phyloP scores from a whole-genome alignment of 2,888 invertebrate species.

The Acleris cristana region DNA sequence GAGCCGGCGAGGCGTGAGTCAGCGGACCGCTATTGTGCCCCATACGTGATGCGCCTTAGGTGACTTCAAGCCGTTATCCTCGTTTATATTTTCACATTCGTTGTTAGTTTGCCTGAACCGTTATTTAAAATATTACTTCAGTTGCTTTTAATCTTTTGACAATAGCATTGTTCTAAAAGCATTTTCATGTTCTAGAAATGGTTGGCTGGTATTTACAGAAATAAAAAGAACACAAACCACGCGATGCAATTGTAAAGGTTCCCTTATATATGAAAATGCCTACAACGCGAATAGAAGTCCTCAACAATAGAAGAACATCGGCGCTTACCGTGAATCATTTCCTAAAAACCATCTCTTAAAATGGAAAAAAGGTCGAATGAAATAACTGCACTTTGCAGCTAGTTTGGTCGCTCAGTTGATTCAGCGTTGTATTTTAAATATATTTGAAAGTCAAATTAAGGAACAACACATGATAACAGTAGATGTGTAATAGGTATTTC shows the following conservation, averaged over 20 bases:
- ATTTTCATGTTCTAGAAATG: neutral
- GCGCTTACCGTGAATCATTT: slow-evolving; percentile 7
- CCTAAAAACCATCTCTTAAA: slow-evolving; percentile 1
- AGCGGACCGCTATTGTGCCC: slow-evolving; percentile 66
- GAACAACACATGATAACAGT: too few species aligned
- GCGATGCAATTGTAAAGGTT: too few species aligned
- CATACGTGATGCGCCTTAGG: slow-evolving; percentile 60
- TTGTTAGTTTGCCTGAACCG: slow-evolving; percentile 19
- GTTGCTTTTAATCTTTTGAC: slow-evolving; percentile 21
- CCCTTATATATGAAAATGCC: neutral
- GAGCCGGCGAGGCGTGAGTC: slow-evolving; percentile 62
- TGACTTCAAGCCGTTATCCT: slow-evolving; percentile 43
- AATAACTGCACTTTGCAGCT: neutral
- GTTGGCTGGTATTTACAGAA: slow-evolving; percentile 1
- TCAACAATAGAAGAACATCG: slow-evolving; percentile 13
- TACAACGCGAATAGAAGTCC: slow-evolving; percentile 10
- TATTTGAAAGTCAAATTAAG: too few species aligned
- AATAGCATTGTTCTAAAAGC: slow-evolving; percentile 18
- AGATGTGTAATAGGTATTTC: too few species aligned
- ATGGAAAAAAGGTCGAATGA: slow-evolving; percentile 12
- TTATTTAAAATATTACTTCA: slow-evolving; percentile 22
- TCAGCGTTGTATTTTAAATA: too few species aligned
- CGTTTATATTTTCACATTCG: slow-evolving; percentile 30
- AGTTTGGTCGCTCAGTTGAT: too few species aligned
- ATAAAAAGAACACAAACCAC: slow-evolving; percentile 3